Evolutionary conservation across 2,113 vertebrate species (phyloP).

Genomic region (Lucifuga dentata): DNA sequence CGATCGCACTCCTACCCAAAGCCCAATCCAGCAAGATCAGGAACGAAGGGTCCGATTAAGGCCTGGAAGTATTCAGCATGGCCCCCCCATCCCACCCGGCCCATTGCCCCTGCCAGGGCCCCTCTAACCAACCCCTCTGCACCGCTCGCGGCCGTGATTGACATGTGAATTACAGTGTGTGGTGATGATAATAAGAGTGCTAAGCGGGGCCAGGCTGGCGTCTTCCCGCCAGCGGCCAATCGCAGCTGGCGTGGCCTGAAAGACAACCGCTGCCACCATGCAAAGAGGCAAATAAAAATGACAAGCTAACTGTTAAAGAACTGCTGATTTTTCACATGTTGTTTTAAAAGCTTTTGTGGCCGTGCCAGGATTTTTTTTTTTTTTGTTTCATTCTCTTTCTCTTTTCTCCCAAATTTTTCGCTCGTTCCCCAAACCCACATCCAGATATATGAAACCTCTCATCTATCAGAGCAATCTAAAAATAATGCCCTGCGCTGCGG

Average conservation of each 20-base stretch:
- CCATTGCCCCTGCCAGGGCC: conserved; percentile 57
- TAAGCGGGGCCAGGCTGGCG: conserved; percentile 78
- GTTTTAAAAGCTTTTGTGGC: conserved; percentile 79
- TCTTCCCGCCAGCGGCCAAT: conserved; percentile 80
- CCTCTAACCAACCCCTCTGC: conserved; percentile 62
- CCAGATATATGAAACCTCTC: conserved; percentile 78
- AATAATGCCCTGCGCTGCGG: conserved; percentile 66
- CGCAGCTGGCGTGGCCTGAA: conserved; percentile 80
- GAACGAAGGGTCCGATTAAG: conserved; percentile 76
- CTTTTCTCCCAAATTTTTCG: conserved; percentile 49
- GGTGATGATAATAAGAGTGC: conserved; percentile 86
- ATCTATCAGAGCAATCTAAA: conserved; percentile 78
- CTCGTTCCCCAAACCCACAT: conserved; percentile 66
- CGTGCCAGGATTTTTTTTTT: conserved; percentile 58
- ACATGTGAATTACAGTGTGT: conserved; percentile 87
- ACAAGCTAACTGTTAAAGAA: conserved; percentile 85
- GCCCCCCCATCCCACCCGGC: conserved; percentile 53
- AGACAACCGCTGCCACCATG: conserved; percentile 78
- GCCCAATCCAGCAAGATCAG: conserved; percentile 54
- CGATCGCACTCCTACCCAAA: conserved; percentile 51
- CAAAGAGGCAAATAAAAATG: conserved; percentile 85
- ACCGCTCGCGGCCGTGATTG: conserved; percentile 75
- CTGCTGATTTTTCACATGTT: conserved; percentile 84
- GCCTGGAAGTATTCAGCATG: conserved; percentile 80
- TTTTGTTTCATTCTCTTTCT: conserved; percentile 28